Evolutionary conservation across 2,797 vertebrate genomes (phyloP).

Genomic region (Petrocephalus schoutedeni): DNA sequence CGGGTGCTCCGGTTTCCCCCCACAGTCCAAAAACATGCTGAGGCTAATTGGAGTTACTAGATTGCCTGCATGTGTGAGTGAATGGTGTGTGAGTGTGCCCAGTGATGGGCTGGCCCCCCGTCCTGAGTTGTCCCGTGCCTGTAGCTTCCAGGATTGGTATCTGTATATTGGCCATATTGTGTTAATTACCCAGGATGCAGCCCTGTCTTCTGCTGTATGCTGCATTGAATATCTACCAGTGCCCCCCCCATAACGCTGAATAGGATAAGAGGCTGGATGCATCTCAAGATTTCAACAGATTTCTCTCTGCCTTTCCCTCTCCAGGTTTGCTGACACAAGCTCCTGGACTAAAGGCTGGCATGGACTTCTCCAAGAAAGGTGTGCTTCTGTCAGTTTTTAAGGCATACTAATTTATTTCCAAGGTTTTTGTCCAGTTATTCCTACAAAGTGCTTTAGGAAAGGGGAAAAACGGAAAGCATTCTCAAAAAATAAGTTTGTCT

Average conservation of each 20-base stretch:
- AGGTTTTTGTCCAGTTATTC: neutral
- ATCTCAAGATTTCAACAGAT: neutral
- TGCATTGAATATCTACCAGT: neutral
- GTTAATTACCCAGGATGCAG: neutral
- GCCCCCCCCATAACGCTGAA: neutral
- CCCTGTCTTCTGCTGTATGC: neutral
- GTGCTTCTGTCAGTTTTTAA: constrained; percentile 12
- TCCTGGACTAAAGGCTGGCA: constrained; percentile 75
- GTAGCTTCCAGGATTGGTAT: neutral
- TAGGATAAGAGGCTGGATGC: neutral
- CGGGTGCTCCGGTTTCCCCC: no score
- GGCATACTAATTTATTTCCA: neutral
- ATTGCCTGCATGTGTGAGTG: no score
- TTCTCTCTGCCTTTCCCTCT: neutral
- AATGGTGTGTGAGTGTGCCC: no score
- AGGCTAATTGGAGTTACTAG: no score
- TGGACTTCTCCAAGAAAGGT: constrained; percentile 79
- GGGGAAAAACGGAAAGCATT: neutral
- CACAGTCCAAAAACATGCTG: no score
- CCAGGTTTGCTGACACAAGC: constrained; percentile 74
- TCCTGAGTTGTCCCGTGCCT: no score
- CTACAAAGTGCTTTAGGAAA: neutral
- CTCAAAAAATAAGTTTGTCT: neutral
- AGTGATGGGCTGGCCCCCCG: no score
- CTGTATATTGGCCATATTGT: neutral